phyloP scores from a whole-genome alignment of 2,113 vertebrate genomes.

The Trogon surrucura region DNA sequence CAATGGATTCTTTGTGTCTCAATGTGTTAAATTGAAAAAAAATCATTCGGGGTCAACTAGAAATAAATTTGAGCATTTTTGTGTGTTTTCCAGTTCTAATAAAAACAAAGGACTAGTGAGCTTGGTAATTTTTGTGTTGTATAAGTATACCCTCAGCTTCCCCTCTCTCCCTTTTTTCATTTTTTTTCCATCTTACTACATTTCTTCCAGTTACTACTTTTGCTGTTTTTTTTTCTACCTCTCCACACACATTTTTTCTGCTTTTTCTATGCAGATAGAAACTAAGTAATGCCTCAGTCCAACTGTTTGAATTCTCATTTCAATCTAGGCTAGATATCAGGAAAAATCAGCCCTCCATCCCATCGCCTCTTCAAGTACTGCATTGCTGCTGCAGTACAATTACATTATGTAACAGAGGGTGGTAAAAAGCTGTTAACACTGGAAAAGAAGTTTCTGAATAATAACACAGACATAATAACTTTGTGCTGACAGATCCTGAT shows the following conservation, averaged over 20 bases:
- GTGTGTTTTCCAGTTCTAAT: background rate
- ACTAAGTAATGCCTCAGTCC: background rate
- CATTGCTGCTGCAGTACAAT: background rate
- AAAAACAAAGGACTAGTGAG: background rate
- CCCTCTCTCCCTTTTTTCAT: background rate
- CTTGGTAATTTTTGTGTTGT: background rate
- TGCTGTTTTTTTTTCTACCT: background rate
- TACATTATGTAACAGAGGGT: background rate
- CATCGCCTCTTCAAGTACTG: background rate
- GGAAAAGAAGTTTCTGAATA: slow-evolving; percentile 27
- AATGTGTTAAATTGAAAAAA: background rate
- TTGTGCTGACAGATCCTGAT: slow-evolving; percentile 13
- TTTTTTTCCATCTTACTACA: background rate
- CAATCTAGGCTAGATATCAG: background rate
- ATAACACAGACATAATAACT: slow-evolving; percentile 4
- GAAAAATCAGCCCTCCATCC: background rate
- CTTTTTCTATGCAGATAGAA: background rate
- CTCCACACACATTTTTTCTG: background rate
- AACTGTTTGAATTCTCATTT: background rate
- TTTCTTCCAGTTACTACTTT: background rate
- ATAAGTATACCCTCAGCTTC: background rate
- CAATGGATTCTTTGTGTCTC: background rate
- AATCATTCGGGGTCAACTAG: background rate
- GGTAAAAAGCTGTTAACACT: slow-evolving; percentile 10
- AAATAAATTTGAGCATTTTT: background rate